Conservation (phyloP, 2,888 invertebrate species). For the Amphimallon solstitiale region DNA sequence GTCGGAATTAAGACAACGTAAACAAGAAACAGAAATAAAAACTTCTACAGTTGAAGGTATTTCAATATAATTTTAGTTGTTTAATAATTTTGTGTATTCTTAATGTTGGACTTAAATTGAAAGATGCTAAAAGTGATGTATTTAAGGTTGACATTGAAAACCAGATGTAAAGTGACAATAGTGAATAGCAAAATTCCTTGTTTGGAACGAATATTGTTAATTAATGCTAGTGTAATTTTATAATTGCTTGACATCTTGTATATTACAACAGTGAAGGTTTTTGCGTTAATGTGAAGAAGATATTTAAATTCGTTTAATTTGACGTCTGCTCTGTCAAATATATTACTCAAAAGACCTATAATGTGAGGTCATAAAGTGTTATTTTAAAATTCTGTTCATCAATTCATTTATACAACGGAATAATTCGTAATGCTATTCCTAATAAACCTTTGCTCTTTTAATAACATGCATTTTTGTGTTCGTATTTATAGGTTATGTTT, state of each 20-base stretch:
- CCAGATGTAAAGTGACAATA: constrained; percentile 38
- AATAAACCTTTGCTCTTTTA: constrained; percentile 33
- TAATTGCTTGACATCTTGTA: not conserved
- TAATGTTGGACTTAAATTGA: not conserved
- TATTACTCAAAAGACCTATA: constrained; percentile 16
- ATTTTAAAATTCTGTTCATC: constrained; percentile 9
- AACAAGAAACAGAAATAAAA: constrained; percentile 62
- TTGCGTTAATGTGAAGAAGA: not conserved
- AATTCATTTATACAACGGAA: constrained; percentile 10
- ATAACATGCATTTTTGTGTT: constrained; percentile 1
- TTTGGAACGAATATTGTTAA: constrained; percentile 25
- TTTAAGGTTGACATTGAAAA: constrained; percentile 37
- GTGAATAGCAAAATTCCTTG: constrained; percentile 34
- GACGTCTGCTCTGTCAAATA: constrained; percentile 18
- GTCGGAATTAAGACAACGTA: constrained; percentile 66
- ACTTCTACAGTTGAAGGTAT: constrained; percentile 55
- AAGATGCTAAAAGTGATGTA: not conserved
- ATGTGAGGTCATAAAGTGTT: constrained; percentile 32
- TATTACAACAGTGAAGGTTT: not conserved
- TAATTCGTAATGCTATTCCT: not conserved
- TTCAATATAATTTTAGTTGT: not conserved
- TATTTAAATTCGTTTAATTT: constrained; percentile 4
- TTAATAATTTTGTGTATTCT: not conserved
- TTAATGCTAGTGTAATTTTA: constrained; percentile 1
- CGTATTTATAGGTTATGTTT: constrained; percentile 25